phyloP scores from a whole-genome alignment of 2,113 vertebrate genomes.

The Carassius auratus region DNA sequence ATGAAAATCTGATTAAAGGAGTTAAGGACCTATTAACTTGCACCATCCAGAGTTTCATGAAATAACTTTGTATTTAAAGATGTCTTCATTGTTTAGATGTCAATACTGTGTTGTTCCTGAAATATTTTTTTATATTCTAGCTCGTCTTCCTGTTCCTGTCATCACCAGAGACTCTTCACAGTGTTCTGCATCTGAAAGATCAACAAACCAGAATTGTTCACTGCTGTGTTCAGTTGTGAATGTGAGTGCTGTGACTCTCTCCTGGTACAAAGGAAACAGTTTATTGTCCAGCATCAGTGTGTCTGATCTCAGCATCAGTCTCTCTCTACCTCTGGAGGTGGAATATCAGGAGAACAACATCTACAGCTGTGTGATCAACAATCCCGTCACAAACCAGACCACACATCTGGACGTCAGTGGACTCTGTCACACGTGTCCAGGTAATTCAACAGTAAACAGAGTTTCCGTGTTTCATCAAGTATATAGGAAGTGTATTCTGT shows the following conservation, averaged over 20 bases:
- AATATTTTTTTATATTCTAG: background rate
- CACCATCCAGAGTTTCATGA: no score
- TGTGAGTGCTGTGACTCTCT: slow-evolving; percentile 3
- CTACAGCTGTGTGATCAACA: no score
- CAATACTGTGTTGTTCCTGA: background rate
- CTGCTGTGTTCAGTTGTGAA: background rate
- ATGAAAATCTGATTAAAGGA: background rate
- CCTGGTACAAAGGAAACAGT: background rate
- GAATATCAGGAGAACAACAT: no score
- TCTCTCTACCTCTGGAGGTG: no score
- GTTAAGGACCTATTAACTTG: background rate
- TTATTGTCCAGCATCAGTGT: no score
- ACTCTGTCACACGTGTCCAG: background rate
- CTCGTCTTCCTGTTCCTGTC: background rate
- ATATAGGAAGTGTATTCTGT: background rate
- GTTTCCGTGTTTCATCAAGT: background rate
- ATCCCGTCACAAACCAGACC: no score
- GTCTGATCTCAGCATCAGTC: no score
- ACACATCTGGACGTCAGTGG: no score
- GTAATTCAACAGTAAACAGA: background rate
- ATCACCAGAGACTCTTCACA: background rate
- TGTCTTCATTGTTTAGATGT: background rate
- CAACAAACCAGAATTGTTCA: background rate
- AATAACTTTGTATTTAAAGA: background rate
- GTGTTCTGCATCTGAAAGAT: background rate